Base-by-base conservation (phyloP, 1,140 invertebrate species). In the Drosophila pandora region DNA sequence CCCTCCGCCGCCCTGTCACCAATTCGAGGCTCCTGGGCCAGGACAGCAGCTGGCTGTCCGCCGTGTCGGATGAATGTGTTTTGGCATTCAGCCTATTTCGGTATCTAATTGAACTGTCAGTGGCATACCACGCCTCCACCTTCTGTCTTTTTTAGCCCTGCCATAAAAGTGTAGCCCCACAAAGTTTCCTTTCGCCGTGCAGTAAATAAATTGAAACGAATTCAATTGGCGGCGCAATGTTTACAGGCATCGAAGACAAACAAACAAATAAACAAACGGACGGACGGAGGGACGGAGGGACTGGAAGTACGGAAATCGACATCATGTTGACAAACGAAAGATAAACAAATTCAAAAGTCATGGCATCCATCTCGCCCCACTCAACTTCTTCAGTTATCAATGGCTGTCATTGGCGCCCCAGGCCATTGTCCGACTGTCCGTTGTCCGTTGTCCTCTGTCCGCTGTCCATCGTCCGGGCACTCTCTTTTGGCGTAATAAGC, bases 131-230 rank as follows among this genome's bases (percentile, higher is more conserved):
- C 30, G 10, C 12, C 8, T 4, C 23, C 37, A 5, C 48, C 25
- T 28, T 23, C 30, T 25, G 45, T 43, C 13, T 49, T 47, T 58
- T 65, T 23, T 65, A 50, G 34, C 50, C 37, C 30, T 48, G 75
- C 60, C 67, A 76, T 70, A 79, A 87, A 85, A 87, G 79, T 43
- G 79, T 62, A 21, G 57, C 82, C 59, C 61, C 57, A 53, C 80
- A 79, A 84, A 63, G 49, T 78, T 53, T 56, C 49, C 61, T 53
- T 25, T 50, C 37, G 56, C 43, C 48, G 74, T 70, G 74, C 74
- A 82, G 82, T 85, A 78, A 85, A 85, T 87, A 85, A 87, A 85
- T 85, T 85, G 82, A 87, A 85, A 87, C 78, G 78, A 85, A 88
- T 88, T 82, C 83, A 88, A 87, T 87, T 88, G 83, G 81, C 81